Evolutionary conservation across 2,113 vertebrate genomes (phyloP), one percentile per base, ranked within the genome.

Genomic region (Manacus vitellinus): DNA sequence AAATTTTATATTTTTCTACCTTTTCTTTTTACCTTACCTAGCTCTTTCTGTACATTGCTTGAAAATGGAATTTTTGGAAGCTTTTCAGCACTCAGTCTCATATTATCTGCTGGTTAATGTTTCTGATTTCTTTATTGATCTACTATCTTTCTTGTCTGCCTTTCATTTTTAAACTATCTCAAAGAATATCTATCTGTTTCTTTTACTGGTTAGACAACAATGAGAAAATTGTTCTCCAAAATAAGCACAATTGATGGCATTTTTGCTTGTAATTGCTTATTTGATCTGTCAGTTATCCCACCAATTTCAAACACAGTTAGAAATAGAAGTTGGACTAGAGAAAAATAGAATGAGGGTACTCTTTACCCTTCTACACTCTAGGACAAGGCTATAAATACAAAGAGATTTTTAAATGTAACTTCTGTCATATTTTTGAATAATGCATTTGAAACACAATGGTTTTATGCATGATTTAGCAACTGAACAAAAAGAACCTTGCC

Each of bases 61-160:
- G 35, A 74, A 94, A 95, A 81, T 61, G 15, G 55, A 56, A 71
- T 72, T 92, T 95, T 89, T 89, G 43, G 35, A 94, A 68, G 52
- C 14, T 72, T 95, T 91, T 84, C 65, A 91, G 61, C n/a, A 27
- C 81, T 85, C 23, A 56, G 18, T 89, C 65, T 95, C 52, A 11
- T 68, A 25, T 89, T 85, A 92, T 95, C 35, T 2, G 1, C 46
- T 4, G 5, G 67, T 43, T 94, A 90, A 67, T 6, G 1, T 80
- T 84, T 71, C 89, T 41, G 46, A 93, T 94, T 94, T 95, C 70
- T 89, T 86, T 88, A 92, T 95, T 94, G 94, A 95, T 95, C 89
- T 94, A 13, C 46, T 85, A 19, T 54, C 66, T 82, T 90, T 66
- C 87, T 92, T 92, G 49, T 92, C 74, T 89, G 46, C 20, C 58